These are phyloP conservation scores for Eurytoma adleriae DNA, from an alignment of 2,888 invertebrate genomes.

Conservation along the genomic window DNA sequence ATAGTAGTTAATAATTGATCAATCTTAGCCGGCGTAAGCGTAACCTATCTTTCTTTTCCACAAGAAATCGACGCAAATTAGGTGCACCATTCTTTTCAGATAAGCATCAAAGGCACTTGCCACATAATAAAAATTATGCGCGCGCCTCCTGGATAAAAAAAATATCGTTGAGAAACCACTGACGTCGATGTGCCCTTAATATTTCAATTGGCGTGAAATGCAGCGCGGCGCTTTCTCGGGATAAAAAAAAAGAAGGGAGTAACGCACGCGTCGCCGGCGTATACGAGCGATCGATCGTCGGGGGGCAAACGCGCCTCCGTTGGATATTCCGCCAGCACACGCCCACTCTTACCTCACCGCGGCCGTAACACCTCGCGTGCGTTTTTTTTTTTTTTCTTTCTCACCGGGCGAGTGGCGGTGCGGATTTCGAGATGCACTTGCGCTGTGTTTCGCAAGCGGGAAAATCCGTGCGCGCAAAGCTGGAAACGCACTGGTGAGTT, in stretches of 20 bases:
- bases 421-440: background rate
- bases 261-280: background rate
- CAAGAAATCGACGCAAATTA: no score
- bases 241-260: background rate
- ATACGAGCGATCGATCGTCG: background rate
- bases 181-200: background rate
- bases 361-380: slow-evolving; percentile 16
- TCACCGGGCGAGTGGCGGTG: background rate
- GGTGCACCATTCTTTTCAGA: no score
- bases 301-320: background rate
- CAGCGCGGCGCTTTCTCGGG: no score
- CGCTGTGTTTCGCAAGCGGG: background rate
- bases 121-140: no score
- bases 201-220: no score
- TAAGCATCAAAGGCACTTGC: no score
- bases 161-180: no score
- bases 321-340: background rate
- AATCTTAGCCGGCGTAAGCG: no score
- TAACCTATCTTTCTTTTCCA: no score
- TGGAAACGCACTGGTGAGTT: no score
- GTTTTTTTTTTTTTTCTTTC: background rate
- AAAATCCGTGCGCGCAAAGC: background rate
- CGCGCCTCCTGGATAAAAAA: no score
- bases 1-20: no score
- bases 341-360: slow-evolving; percentile 32